These are phyloP conservation scores for Poeciliopsis retropinna DNA, from an alignment of 2,113 vertebrate species.

Conservation along the genomic window DNA sequence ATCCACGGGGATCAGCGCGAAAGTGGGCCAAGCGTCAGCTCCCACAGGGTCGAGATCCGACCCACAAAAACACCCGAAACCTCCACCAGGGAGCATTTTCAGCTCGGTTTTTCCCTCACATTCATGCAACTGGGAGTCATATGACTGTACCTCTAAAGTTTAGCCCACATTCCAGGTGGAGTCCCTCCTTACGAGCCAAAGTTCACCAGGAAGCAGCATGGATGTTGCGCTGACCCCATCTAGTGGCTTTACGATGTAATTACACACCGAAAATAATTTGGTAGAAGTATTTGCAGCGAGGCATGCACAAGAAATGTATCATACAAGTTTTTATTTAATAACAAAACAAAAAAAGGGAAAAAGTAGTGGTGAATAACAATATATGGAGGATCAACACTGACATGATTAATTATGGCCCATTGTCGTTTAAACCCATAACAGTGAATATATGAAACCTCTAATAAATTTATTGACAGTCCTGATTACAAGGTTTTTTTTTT, in stretches of 20 bases:
- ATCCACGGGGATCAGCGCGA: not conserved
- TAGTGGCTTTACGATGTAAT: conserved; percentile 41
- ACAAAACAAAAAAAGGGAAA: not conserved
- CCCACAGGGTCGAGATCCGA: not conserved
- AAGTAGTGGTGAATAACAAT: not conserved
- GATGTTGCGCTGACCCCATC: conserved; percentile 42
- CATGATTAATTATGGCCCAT: too few relatives aligned
- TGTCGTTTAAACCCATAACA: too few relatives aligned
- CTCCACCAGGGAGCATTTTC: not conserved
- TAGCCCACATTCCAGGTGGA: conserved; percentile 65
- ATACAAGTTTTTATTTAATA: not conserved
- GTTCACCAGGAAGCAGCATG: conserved; percentile 6
- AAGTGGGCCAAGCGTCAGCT: not conserved
- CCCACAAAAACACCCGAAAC: not conserved
- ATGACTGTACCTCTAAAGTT: conserved; percentile 60
- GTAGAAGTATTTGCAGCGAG: too few relatives aligned
- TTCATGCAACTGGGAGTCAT: conserved; percentile 41
- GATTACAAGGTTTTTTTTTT: too few relatives aligned
- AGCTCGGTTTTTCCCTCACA: not conserved
- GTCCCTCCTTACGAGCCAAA: conserved; percentile 31
- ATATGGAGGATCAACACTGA: too few relatives aligned
- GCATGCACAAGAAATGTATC: not conserved
- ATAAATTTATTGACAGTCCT: too few relatives aligned
- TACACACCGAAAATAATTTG: not conserved
- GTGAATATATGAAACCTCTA: too few relatives aligned